phyloP scores from a whole-genome alignment of 92 coral and sea anemone species.

The Palythoa caribaeorum region DNA sequence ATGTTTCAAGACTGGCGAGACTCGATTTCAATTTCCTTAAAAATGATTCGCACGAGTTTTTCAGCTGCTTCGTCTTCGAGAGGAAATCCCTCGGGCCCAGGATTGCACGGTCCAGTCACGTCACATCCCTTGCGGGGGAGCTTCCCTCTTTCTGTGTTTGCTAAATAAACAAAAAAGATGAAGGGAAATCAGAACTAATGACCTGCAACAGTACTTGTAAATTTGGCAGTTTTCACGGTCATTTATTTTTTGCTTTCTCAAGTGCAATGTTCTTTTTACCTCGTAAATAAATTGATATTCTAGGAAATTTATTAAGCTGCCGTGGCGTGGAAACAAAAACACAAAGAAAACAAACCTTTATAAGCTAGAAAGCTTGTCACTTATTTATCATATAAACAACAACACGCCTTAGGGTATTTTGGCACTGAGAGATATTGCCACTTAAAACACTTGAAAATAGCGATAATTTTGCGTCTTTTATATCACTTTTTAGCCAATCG shows the following conservation, averaged over 20 bases:
- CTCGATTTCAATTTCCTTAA: conserved; percentile 40
- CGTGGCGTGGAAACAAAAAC: too few species aligned
- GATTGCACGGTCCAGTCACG: conserved; percentile 36
- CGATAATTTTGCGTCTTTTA: neutral
- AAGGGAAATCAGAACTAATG: neutral
- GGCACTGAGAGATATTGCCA: neutral
- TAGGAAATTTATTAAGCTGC: too few species aligned
- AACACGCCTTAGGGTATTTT: too few species aligned
- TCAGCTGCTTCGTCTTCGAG: conserved; percentile 40
- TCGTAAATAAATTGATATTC: too few species aligned
- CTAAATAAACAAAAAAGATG: neutral
- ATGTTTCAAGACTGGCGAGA: conserved; percentile 7
- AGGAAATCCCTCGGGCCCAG: conserved; percentile 21
- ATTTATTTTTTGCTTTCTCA: too few species aligned
- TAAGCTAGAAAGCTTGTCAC: too few species aligned
- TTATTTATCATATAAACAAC: too few species aligned
- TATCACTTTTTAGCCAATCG: neutral
- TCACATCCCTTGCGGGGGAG: conserved; percentile 38
- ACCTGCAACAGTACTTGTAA: neutral
- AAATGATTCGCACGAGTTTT: conserved; percentile 41
- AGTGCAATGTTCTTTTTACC: too few species aligned
- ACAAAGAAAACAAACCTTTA: too few species aligned
- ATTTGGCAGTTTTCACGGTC: too few species aligned
- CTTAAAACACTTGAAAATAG: neutral
- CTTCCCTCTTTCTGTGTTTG: conserved; percentile 43